Percentiles rank a stretch among this genome's conserved stretches.
Evolutionary conservation across 2,888 invertebrate genomes (phyloP).

Genomic region (Acronicta leporina): DNA sequence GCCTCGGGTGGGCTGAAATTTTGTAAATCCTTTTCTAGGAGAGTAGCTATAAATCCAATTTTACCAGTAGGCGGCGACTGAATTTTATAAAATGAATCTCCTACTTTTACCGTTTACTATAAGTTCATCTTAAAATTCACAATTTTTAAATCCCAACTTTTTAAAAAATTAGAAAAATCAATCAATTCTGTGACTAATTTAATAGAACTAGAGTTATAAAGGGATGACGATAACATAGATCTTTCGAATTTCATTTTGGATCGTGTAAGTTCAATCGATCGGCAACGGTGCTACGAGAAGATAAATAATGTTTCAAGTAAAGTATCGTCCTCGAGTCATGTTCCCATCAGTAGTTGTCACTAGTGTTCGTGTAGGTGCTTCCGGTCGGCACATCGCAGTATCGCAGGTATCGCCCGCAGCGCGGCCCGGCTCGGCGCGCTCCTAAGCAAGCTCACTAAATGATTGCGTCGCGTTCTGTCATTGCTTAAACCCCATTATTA

Average conservation of each 20-base stretch:
- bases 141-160: constrained; percentile 69
- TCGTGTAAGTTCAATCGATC: constrained; percentile 75
- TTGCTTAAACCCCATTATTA: constrained; percentile 41
- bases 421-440: constrained; percentile 67
- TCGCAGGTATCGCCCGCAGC: constrained; percentile 71
- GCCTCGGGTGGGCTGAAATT: constrained; percentile 74
- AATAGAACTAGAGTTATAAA: constrained; percentile 78
- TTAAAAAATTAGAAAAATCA: constrained; percentile 69
- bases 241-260: constrained; percentile 73
- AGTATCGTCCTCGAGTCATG: constrained; percentile 72
- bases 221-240: constrained; percentile 77
- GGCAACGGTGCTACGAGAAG: constrained; percentile 85
- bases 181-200: constrained; percentile 73
- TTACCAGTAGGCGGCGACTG: constrained; percentile 87
- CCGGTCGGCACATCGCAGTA: constrained; percentile 53
- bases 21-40: constrained; percentile 86
- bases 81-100: constrained; percentile 85
- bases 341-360: constrained; percentile 77
- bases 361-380: constrained; percentile 79
- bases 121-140: constrained; percentile 81
- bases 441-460: constrained; percentile 77
- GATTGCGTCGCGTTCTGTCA: constrained; percentile 48
- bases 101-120: constrained; percentile 80
- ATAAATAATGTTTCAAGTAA: constrained; percentile 61
- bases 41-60: constrained; percentile 80